Percentiles rank a stretch among this genome's conserved stretches.
These are phyloP conservation scores for Crocidura indochinensis DNA, from an alignment of 2,797 vertebrate species.

Conservation along the genomic window DNA sequence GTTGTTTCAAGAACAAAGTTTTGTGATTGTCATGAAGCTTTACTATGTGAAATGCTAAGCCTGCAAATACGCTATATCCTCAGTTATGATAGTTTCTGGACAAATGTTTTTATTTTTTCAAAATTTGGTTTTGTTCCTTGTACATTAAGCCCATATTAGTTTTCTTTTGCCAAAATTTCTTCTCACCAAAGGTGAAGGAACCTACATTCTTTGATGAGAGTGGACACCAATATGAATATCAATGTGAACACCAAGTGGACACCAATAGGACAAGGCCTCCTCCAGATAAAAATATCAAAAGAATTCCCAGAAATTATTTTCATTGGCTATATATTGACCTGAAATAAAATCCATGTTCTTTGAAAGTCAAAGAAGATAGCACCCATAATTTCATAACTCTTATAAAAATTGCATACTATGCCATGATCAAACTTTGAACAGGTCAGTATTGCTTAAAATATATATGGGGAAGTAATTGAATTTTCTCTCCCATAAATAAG, in stretches of 20 bases:
- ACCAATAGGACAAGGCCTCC: neutral
- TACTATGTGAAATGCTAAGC: neutral
- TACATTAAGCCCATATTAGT: neutral
- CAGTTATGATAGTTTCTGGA: neutral
- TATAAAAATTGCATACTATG: neutral
- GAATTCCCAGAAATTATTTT: neutral
- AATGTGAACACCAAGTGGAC: too few relatives aligned
- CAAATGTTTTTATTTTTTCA: neutral
- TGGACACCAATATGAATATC: neutral
- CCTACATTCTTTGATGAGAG: neutral
- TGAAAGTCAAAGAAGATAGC: neutral
- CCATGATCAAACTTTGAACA: slow-evolving; percentile 25
- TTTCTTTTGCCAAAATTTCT: neutral
- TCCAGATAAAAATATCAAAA: neutral
- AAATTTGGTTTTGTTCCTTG: neutral
- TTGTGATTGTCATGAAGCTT: neutral
- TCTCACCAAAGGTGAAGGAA: neutral
- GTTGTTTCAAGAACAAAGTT: neutral
- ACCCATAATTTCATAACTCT: neutral
- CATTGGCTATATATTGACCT: neutral
- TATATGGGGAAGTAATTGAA: neutral
- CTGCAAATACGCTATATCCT: too few relatives aligned
- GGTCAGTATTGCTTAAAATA: neutral
- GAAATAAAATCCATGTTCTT: neutral
- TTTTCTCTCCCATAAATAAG: slow-evolving; percentile 11